Base-by-base conservation (phyloP, 2,113 vertebrate genomes). In the Oriolus oriolus region DNA sequence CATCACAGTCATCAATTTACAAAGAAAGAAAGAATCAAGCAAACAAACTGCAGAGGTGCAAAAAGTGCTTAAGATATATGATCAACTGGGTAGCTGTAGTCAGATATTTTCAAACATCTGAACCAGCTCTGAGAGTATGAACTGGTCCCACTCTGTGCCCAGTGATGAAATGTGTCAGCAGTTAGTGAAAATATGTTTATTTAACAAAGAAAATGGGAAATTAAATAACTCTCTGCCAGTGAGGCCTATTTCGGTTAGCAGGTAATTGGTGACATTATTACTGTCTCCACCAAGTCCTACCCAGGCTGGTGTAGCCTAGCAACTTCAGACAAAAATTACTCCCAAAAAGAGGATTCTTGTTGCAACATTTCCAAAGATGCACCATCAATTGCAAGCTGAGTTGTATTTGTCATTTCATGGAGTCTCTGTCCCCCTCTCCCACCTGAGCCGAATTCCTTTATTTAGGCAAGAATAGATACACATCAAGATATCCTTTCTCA, bases 51-150 rank as follows among this genome's bases (percentile, higher is more conserved):
- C 28, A 60, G 22, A 89, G 17, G 17, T n/a, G 37, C 16, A 76
- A 63, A 64, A 84, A 27, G 5, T 27, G 14, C 21, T 42, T 12
- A 42, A 82, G n/a, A 73, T 33, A 47, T 1, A 16, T 19, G 28
- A 79, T 7, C 47, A 79, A 41, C 5, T 2, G 3, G 22, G 20
- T 30, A 0, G 0, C 27, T 35, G 33, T 1, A 16, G 6, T 45
- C 16, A 83, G 45, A 49, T 56, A 39, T 64, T 16, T 73, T 50
- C 23, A 60, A 71, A n/a, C 3, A 56, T 4, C 16, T 77, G 28
- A 41, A 65, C 42, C 31, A 92, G 28, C 21, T 73, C 61, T 44
- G 22, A 84, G 27, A 65, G 3, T 13, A 56, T 35, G 7, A 91
- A 47, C 33, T 74, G 33, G 27, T 47, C 30, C 27, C 59, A 39